Conservation (phyloP, 1,140 invertebrate species). For the Berghia stephanieae region DNA sequence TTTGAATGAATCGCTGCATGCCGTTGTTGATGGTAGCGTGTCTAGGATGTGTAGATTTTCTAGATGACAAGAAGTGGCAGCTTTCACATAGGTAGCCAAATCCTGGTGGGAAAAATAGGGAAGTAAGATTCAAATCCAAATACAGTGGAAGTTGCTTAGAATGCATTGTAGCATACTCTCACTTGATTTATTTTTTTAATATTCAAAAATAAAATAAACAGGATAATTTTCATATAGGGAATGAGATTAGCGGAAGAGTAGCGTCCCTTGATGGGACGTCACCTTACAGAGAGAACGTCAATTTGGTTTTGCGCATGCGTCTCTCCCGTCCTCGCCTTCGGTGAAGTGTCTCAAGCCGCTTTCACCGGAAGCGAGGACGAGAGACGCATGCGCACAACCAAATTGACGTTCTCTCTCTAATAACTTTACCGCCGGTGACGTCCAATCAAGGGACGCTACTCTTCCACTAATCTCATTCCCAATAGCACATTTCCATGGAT, state of each 20-base stretch:
- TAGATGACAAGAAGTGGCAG: not conserved
- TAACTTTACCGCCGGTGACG: too few relatives aligned
- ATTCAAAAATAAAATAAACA: not conserved
- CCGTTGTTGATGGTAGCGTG: not conserved
- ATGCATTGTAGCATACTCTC: not conserved
- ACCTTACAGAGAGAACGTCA: not conserved
- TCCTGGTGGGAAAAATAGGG: not conserved
- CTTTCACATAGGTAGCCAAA: not conserved
- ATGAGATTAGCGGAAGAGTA: not conserved
- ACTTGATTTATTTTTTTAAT: not conserved
- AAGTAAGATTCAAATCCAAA: too few relatives aligned
- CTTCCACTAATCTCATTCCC: too few relatives aligned
- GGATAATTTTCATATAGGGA: not conserved
- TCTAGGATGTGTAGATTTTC: not conserved
- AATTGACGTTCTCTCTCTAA: too few relatives aligned
- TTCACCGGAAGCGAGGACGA: too few relatives aligned
- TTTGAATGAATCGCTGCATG: not conserved
- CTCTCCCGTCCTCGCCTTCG: too few relatives aligned
- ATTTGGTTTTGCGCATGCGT: too few relatives aligned
- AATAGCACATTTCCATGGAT: too few relatives aligned
- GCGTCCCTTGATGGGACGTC: not conserved
- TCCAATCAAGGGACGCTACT: too few relatives aligned
- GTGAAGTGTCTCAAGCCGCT: too few relatives aligned
- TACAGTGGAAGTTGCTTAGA: too few relatives aligned
- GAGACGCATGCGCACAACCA: too few relatives aligned